Evolutionary conservation across 2,113 vertebrate species (phyloP).

Genomic region (Balaeniceps rex): DNA sequence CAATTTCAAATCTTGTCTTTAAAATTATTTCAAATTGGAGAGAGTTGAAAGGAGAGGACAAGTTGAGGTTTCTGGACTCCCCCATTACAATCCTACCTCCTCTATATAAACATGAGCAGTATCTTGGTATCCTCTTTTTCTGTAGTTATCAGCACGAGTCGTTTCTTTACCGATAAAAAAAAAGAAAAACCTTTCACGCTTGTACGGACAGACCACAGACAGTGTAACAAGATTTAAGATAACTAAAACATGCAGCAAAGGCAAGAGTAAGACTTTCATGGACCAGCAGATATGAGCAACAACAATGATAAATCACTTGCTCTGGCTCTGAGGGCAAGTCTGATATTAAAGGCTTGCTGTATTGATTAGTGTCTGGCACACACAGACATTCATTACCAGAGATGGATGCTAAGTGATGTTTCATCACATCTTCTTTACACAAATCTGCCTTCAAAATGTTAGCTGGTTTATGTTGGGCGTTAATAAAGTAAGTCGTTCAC

Average conservation of each 20-base stretch:
- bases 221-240: not conserved
- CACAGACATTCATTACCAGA: slow-evolving; percentile 18
- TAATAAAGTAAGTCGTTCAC: not conserved
- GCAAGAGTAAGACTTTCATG: not conserved
- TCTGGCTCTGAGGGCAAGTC: slow-evolving; percentile 10
- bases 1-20: not conserved
- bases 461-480: not conserved
- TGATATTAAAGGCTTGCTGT: slow-evolving; percentile 37
- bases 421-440: not conserved
- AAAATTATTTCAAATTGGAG: not conserved
- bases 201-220: rapidly evolving
- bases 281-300: not conserved
- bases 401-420: not conserved
- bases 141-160: rapidly evolving
- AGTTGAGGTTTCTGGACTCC: not conserved
- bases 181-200: not conserved
- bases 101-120: rapidly evolving
- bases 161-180: not conserved
- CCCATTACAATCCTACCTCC: not conserved
- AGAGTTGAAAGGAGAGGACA: not conserved
- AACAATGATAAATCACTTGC: slow-evolving; percentile 37
- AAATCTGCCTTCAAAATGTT: not conserved
- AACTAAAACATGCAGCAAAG: not conserved
- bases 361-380: slow-evolving; percentile 56
- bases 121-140: rapidly evolving